phyloP scores from a whole-genome alignment of 1,140 invertebrate genomes.

The Penaeus vannamei region DNA sequence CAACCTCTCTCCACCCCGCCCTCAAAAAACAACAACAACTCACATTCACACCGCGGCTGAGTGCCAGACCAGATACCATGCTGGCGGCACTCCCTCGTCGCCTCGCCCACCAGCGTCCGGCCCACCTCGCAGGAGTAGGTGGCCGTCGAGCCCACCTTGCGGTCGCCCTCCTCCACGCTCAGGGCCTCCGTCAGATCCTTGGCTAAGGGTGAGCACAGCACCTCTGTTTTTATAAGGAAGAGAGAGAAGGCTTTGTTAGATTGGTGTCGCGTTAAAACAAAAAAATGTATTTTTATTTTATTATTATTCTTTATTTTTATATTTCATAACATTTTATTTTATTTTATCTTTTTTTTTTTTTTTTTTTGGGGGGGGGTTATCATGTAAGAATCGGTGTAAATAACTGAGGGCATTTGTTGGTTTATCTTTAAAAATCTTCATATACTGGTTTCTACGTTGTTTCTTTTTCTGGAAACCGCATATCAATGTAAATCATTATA shows the following conservation, averaged over 20 bases:
- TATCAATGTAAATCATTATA: too few species aligned
- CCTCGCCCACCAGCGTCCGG: constrained; percentile 82
- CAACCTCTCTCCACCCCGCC: too few species aligned
- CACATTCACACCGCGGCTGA: constrained; percentile 87
- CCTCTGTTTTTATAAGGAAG: not conserved
- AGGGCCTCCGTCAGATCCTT: not conserved
- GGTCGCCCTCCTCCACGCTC: constrained; percentile 79
- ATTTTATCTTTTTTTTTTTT: not conserved
- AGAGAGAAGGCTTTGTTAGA: not conserved
- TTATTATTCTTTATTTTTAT: too few species aligned
- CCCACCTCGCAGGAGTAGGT: constrained; percentile 89
- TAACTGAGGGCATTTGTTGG: too few species aligned
- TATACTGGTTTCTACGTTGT: too few species aligned
- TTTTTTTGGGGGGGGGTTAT: too few species aligned
- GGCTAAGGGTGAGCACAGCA: constrained; percentile 17
- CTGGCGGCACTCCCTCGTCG: constrained; percentile 79
- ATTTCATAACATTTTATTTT: too few species aligned
- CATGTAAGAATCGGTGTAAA: too few species aligned
- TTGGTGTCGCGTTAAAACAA: not conserved
- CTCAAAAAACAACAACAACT: constrained; percentile 72
- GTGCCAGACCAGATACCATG: constrained; percentile 87
- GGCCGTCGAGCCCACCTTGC: constrained; percentile 82
- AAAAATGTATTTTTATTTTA: not conserved
- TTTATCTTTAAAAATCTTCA: too few species aligned
- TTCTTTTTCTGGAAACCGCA: too few species aligned